Evolutionary conservation across 2,888 invertebrate species (phyloP).

Genomic region (Idaea biselata): DNA sequence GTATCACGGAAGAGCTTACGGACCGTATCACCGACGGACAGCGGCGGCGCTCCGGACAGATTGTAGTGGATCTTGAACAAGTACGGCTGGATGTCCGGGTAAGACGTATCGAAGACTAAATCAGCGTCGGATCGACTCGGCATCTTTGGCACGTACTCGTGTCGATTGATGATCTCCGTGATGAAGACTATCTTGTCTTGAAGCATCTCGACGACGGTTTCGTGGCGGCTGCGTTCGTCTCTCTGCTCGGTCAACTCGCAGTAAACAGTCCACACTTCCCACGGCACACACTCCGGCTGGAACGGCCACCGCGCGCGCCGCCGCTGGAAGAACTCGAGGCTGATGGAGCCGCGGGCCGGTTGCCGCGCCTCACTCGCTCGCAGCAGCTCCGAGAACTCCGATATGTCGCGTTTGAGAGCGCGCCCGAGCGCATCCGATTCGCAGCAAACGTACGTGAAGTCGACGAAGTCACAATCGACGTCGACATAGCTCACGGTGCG

Average conservation of each 20-base stretch:
- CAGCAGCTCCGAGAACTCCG: slow-evolving; percentile 88
- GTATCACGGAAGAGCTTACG: slow-evolving; percentile 94
- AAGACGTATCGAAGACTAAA: slow-evolving; percentile 96
- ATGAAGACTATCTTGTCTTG: slow-evolving; percentile 97
- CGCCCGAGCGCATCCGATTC: slow-evolving; percentile 89
- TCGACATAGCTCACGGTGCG: slow-evolving; percentile 98
- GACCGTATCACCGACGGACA: slow-evolving; percentile 93
- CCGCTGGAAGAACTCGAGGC: slow-evolving; percentile 96
- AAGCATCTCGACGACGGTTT: slow-evolving; percentile 91
- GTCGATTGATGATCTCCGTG: slow-evolving; percentile 96
- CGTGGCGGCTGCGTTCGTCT: slow-evolving; percentile 91
- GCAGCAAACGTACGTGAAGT: slow-evolving; percentile 98
- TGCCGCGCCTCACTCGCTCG: slow-evolving; percentile 84
- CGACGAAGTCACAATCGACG: slow-evolving; percentile 98
- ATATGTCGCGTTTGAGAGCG: slow-evolving; percentile 87
- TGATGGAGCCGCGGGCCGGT: slow-evolving; percentile 90
- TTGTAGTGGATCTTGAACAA: slow-evolving; percentile 95
- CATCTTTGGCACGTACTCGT: slow-evolving; percentile 98
- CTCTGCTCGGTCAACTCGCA: slow-evolving; percentile 92
- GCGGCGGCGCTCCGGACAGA: slow-evolving; percentile 87
- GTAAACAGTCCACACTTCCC: slow-evolving; percentile 99
- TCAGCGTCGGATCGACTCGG: slow-evolving; percentile 95
- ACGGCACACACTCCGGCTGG: slow-evolving; percentile 94
- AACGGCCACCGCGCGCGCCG: slow-evolving; percentile 95
- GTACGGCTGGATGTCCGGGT: slow-evolving; percentile 97